These are phyloP conservation scores for Maconellicoccus hirsutus DNA, from an alignment of 1,140 invertebrate species.

Conservation along the genomic window DNA sequence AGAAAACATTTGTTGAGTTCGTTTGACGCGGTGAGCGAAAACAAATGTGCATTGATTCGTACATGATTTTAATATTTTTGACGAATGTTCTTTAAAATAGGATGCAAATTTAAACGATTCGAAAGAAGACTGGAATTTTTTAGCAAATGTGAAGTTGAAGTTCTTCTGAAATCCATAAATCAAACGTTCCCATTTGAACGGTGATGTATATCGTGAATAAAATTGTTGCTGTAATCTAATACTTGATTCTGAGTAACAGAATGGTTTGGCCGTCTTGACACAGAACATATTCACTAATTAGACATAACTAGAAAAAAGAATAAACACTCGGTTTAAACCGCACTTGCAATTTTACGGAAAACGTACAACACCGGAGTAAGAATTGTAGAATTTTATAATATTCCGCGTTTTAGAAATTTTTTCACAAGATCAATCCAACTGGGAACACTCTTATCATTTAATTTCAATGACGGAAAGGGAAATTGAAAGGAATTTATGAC, in stretches of 20 bases:
- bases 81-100: slow-evolving; percentile 36
- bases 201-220: background rate
- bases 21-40: slow-evolving; percentile 45
- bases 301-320: background rate
- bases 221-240: background rate
- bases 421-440: too few relatives aligned
- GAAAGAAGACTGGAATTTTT: background rate
- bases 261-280: background rate
- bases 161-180: background rate
- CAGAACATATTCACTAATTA: background rate
- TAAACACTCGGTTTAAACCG: too few relatives aligned
- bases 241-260: background rate
- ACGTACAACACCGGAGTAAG: too few relatives aligned
- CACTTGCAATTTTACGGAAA: too few relatives aligned
- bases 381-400: too few relatives aligned
- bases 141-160: background rate
- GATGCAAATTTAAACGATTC: slow-evolving; percentile 14
- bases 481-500: too few relatives aligned
- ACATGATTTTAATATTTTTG: slow-evolving; percentile 40
- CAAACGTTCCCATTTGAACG: background rate
- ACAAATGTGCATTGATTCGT: slow-evolving; percentile 49
- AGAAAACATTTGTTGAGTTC: slow-evolving; percentile 47
- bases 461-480: too few relatives aligned
- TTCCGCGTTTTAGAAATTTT: too few relatives aligned
- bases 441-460: too few relatives aligned